These are phyloP conservation scores for Dissostichus mawsoni DNA, from an alignment of 2,113 vertebrate species.

Conservation along the genomic window DNA sequence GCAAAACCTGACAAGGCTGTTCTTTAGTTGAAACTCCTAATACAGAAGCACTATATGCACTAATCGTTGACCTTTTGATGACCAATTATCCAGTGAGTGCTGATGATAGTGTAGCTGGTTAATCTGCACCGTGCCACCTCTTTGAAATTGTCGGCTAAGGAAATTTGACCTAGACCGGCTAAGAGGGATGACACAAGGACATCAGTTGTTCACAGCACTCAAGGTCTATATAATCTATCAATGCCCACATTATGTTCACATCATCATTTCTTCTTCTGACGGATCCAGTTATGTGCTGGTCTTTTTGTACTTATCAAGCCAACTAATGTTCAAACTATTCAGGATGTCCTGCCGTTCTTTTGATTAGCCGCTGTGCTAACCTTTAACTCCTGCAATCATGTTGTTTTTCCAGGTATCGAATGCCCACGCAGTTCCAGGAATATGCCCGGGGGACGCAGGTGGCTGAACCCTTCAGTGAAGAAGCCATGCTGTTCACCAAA, in stretches of 20 bases:
- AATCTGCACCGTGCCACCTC: conserved; percentile 19
- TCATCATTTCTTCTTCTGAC: background rate
- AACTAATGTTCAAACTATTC: background rate
- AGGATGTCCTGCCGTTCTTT: conserved; percentile 2
- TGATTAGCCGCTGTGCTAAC: conserved; percentile 29
- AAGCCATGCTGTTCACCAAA: conserved; percentile 94
- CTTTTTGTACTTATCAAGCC: background rate
- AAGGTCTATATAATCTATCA: background rate
- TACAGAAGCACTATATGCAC: conserved; percentile 2
- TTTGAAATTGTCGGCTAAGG: conserved; percentile 15
- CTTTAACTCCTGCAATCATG: conserved; percentile 21
- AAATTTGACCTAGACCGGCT: conserved; percentile 17
- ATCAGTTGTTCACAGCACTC: background rate
- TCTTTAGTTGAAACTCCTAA: background rate
- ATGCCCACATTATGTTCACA: background rate
- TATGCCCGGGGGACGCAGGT: conserved; percentile 88
- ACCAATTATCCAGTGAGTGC: conserved; percentile 34
- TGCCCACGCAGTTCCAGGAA: conserved; percentile 94
- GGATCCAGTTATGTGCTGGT: background rate
- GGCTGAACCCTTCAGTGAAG: conserved; percentile 96
- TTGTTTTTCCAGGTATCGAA: conserved; percentile 89
- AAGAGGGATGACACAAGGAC: conserved; percentile 14
- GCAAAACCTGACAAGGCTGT: background rate
- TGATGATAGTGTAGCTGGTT: background rate
- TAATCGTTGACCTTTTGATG: conserved; percentile 21